Conservation (phyloP, 2,797 vertebrate genomes). For the Margarornis squamiger region DNA sequence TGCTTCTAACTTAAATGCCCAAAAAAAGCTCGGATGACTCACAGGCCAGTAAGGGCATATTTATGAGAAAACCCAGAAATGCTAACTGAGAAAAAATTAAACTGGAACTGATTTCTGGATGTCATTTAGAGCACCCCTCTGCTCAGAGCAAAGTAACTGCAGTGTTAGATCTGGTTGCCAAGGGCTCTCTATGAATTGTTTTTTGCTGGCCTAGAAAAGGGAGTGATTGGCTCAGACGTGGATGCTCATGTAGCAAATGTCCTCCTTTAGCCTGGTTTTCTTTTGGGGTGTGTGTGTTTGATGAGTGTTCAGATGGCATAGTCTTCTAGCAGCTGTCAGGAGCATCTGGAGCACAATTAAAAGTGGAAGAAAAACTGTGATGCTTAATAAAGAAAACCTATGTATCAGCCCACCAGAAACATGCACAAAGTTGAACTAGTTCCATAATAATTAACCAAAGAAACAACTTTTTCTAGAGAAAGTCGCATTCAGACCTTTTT, state of each 20-base stretch:
- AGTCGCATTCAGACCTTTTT: background rate
- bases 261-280: background rate
- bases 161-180: background rate
- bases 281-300: background rate
- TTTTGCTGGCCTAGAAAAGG: background rate
- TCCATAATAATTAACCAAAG: background rate
- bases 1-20: background rate
- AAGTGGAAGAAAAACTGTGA: background rate
- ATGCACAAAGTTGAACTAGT: background rate
- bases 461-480: background rate
- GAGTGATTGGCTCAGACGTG: background rate
- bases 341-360: constrained; percentile 7
- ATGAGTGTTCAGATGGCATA: background rate
- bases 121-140: background rate
- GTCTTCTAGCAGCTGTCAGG: background rate
- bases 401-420: background rate
- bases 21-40: background rate
- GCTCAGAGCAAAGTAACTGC: background rate
- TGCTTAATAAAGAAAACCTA: background rate
- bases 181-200: background rate
- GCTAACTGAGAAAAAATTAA: background rate
- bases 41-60: background rate
- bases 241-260: background rate
- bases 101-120: background rate
- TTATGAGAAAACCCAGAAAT: background rate